Percentiles rank a stretch among this genome's conserved stretches.
Conservation (phyloP, 2,113 vertebrate species). For the Pristiophorus japonicus region DNA sequence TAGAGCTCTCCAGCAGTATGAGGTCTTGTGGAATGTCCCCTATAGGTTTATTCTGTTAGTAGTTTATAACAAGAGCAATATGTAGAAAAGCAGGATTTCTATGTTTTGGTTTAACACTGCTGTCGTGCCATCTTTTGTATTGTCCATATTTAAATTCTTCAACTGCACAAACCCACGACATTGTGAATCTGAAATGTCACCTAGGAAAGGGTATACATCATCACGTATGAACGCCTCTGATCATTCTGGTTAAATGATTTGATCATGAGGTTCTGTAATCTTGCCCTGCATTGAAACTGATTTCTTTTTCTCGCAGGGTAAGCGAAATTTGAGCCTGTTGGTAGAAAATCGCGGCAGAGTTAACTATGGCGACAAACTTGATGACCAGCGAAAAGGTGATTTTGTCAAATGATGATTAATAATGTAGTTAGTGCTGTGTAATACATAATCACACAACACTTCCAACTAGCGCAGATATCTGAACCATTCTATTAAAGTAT, state of each 20-base stretch:
- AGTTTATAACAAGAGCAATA: neutral
- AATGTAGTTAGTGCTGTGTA: neutral
- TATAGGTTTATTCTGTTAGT: neutral
- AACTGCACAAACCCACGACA: neutral
- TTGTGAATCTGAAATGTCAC: neutral
- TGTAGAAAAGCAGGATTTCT: neutral
- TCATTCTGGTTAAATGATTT: neutral
- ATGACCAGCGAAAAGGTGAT: conserved; percentile 84
- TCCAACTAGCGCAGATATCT: neutral
- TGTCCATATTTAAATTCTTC: neutral
- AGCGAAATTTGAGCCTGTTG: conserved; percentile 70
- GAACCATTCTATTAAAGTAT: neutral
- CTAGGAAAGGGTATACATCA: neutral
- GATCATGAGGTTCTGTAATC: neutral
- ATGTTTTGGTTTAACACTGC: neutral
- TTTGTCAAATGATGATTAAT: neutral
- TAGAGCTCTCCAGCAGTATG: neutral
- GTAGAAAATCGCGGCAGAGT: conserved; percentile 87
- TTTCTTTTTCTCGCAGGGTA: conserved; percentile 58
- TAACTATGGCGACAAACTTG: conserved; percentile 68
- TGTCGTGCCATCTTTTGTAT: neutral
- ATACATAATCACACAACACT: neutral
- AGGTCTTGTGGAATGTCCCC: neutral
- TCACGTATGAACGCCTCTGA: neutral
- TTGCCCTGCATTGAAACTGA: neutral